phyloP scores from a whole-genome alignment of 2,797 vertebrate species.

The Sebastolobus altivelis region DNA sequence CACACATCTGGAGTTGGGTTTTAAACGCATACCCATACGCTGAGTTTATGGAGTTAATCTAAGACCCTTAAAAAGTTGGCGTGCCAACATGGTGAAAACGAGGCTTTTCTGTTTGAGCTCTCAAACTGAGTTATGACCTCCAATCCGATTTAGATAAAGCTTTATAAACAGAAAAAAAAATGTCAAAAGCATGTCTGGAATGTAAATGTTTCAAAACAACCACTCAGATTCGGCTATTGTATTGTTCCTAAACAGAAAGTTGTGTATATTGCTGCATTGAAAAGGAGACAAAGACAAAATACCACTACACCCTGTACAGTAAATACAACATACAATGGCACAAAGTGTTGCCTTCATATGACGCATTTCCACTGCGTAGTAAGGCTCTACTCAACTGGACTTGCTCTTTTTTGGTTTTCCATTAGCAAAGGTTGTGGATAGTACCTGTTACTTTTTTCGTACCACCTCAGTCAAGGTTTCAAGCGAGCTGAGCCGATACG shows the following conservation, averaged over 20 bases:
- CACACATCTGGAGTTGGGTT: constrained; percentile 48
- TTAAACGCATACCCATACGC: constrained; percentile 16
- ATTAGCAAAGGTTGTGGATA: neutral
- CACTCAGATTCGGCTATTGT: constrained; percentile 25
- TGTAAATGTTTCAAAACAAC: constrained; percentile 59
- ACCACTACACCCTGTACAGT: neutral
- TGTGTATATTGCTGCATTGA: constrained; percentile 6
- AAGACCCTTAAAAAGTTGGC: constrained; percentile 28
- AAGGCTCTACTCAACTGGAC: neutral
- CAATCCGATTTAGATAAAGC: constrained; percentile 44
- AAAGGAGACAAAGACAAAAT: constrained; percentile 16
- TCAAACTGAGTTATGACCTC: constrained; percentile 31
- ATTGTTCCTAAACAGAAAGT: constrained; percentile 24
- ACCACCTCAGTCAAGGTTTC: neutral
- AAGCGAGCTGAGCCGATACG: neutral
- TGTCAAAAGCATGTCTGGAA: constrained; percentile 48
- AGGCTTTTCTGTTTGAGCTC: constrained; percentile 38
- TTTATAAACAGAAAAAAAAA: constrained; percentile 43
- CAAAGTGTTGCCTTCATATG: neutral
- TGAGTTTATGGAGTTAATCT: constrained; percentile 43
- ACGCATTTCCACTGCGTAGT: neutral
- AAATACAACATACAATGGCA: constrained; percentile 26
- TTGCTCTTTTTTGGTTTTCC: neutral
- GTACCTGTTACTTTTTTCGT: neutral
- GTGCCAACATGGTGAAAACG: constrained; percentile 26